A percentile compares a stretch with the other conserved stretches of the same genome.
Evolutionary conservation across 2,113 vertebrate species (phyloP).

Genomic region (Aviceda subcristata): DNA sequence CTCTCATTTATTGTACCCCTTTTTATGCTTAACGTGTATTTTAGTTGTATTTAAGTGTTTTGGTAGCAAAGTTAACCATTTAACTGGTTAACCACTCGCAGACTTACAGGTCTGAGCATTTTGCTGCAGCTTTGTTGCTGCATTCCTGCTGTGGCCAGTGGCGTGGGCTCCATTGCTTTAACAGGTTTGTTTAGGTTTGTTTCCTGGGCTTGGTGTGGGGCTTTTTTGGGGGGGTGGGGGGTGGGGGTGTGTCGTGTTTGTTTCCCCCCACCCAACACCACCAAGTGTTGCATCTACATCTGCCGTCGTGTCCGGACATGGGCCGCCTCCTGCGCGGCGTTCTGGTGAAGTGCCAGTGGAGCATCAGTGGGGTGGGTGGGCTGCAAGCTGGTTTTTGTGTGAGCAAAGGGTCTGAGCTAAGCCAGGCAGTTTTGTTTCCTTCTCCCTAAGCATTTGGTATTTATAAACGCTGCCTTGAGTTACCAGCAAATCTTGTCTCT

Average conservation of each 20-base stretch:
- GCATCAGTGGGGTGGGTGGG: background rate
- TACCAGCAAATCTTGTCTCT: background rate
- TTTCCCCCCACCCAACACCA: background rate
- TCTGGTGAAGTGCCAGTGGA: background rate
- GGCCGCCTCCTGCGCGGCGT: rapidly evolving
- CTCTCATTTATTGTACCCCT: background rate
- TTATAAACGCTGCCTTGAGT: background rate
- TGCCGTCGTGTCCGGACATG: background rate
- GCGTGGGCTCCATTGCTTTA: background rate
- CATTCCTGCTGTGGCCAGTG: background rate
- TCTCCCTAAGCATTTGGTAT: background rate
- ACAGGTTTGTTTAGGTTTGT: background rate
- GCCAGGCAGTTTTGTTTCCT: background rate
- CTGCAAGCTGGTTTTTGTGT: background rate
- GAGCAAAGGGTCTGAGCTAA: background rate
- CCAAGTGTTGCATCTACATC: background rate
- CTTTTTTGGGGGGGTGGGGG: rapidly evolving
- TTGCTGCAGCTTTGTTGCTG: background rate
- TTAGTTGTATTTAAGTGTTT: background rate
- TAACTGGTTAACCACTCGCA: background rate
- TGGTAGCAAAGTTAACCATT: background rate
- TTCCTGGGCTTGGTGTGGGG: background rate
- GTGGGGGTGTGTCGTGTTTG: too few species aligned
- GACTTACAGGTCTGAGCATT: background rate
- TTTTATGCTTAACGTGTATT: background rate